Percentiles rank a stretch among this genome's conserved stretches.
Conservation (phyloP, 92 coral and sea anemone species). For the Phenganax stokvisi region DNA sequence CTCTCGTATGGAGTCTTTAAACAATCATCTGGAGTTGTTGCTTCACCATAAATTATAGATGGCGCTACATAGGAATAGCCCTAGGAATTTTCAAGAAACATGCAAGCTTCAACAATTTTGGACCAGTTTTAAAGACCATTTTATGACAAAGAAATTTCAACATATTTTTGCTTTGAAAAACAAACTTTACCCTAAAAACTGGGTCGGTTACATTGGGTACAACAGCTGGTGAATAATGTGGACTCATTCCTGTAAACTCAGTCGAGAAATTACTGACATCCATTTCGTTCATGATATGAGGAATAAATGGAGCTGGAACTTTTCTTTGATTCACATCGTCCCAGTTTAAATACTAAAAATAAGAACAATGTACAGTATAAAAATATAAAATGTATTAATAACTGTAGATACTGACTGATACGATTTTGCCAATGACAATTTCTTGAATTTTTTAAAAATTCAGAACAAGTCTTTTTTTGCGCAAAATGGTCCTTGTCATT, state of each 20-base stretch:
- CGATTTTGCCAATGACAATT: too few relatives aligned
- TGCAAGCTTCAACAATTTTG: background rate
- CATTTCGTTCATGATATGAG: slow-evolving; percentile 73
- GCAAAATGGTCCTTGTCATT: background rate
- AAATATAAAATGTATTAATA: background rate
- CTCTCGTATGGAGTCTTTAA: slow-evolving; percentile 49
- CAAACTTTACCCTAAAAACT: slow-evolving; percentile 65
- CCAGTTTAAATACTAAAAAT: slow-evolving; percentile 66
- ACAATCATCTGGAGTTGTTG: slow-evolving; percentile 51
- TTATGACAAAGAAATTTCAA: too few relatives aligned
- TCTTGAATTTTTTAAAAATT: too few relatives aligned
- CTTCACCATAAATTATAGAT: slow-evolving; percentile 88
- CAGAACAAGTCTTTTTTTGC: background rate
- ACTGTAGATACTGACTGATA: background rate
- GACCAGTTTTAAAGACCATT: too few relatives aligned
- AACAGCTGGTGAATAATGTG: slow-evolving; percentile 91
- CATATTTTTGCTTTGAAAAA: background rate
- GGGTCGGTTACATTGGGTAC: slow-evolving; percentile 89
- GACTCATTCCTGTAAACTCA: slow-evolving; percentile 92
- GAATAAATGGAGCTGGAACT: slow-evolving; percentile 78
- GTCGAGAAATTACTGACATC: slow-evolving; percentile 95
- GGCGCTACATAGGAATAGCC: slow-evolving; percentile 99
- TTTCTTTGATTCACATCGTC: slow-evolving; percentile 61
- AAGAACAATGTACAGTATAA: background rate
- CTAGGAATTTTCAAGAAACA: slow-evolving; percentile 36